Conservation (phyloP, 2,113 vertebrate species). For the Eupsittula cactorum region DNA sequence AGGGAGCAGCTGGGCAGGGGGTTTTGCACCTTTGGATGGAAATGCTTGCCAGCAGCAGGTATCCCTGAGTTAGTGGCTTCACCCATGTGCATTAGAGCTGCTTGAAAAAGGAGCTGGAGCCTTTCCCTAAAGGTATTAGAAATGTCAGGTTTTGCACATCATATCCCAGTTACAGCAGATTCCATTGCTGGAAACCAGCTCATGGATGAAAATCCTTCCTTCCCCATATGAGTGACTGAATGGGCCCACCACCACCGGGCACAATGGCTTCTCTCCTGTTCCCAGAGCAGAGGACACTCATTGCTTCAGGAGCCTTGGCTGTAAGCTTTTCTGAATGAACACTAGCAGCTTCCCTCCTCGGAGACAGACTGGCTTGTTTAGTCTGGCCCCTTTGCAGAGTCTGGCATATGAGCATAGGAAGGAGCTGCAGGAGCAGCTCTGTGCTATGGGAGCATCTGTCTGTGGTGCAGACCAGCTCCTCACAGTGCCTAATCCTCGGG, state of each 20-base stretch:
- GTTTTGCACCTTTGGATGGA: background rate
- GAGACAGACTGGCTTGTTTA: background rate
- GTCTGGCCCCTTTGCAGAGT: background rate
- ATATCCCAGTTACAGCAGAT: background rate
- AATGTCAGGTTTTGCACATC: background rate
- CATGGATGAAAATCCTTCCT: background rate
- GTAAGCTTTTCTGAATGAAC: background rate
- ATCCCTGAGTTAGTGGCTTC: background rate
- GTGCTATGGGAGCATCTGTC: background rate
- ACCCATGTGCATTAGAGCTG: background rate
- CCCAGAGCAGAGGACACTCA: background rate
- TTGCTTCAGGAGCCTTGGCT: background rate
- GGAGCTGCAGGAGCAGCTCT: background rate
- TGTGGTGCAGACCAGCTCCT: accelerated
- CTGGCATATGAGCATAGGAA: background rate
- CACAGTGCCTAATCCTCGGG: accelerated
- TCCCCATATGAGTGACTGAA: background rate
- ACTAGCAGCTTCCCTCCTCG: background rate
- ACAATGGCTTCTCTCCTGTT: background rate
- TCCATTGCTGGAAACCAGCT: background rate
- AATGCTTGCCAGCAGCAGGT: background rate
- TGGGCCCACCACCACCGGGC: background rate
- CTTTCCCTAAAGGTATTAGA: background rate
- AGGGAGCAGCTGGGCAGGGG: background rate
- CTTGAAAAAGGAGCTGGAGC: background rate